Percentiles rank a stretch among this genome's conserved stretches.
Evolutionary conservation across 2,113 vertebrate species (phyloP).

Genomic region (mouse (Mus musculus)): DNA sequence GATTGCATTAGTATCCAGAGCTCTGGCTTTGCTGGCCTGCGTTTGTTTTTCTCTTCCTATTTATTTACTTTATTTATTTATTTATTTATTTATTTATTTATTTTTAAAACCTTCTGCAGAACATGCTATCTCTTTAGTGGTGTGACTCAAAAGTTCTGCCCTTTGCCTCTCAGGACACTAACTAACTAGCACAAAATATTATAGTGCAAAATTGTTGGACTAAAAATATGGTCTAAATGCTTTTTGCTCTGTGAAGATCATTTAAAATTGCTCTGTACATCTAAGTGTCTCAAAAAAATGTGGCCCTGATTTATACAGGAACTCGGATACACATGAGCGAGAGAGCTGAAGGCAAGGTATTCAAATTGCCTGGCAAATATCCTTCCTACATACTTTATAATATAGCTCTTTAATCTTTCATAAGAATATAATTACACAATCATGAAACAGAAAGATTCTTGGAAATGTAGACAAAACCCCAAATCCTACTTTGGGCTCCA

Average conservation of each 20-base stretch:
- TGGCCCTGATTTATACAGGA: not conserved
- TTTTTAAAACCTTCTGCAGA: not conserved
- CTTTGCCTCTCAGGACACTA: conserved; percentile 40
- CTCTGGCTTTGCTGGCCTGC: conserved; percentile 5
- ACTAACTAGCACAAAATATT: conserved; percentile 43
- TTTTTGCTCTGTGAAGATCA: not conserved
- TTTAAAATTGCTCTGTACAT: not conserved
- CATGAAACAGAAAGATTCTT: not conserved
- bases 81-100: conserved; percentile 17
- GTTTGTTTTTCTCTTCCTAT: not conserved
- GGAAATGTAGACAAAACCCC: not conserved
- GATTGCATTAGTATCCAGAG: conserved; percentile 59
- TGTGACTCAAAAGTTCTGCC: conserved; percentile 10
- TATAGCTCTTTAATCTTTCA: not conserved
- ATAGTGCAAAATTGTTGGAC: not conserved
- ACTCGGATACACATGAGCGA: not conserved
- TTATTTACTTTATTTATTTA: not conserved
- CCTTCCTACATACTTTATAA: not conserved
- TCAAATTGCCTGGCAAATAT: not conserved
- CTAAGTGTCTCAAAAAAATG: conserved; percentile 27
- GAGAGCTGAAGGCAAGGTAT: not conserved
- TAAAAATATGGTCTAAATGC: conserved; percentile 4
- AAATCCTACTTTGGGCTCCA: not conserved
- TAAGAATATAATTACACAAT: not conserved
- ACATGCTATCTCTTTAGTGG: conserved; percentile 2